A percentile compares a stretch with the other conserved stretches of the same genome.
phyloP scores from a whole-genome alignment of 1,140 invertebrate genomes.

The Caenorhabditis inopinata region DNA sequence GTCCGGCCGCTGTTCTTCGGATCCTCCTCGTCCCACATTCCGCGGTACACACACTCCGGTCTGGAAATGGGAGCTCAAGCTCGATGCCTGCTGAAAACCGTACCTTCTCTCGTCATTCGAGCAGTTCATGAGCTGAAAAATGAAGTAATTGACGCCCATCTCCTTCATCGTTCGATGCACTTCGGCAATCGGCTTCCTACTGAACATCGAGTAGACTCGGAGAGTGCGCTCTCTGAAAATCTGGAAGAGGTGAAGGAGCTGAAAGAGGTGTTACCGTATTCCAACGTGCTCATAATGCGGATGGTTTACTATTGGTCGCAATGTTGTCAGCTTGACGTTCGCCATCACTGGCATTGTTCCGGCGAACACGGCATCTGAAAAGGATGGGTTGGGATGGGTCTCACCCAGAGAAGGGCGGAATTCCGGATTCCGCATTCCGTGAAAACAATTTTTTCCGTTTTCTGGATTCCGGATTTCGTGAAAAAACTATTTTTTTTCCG shows the following conservation, averaged over 20 bases:
- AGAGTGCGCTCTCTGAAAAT: conserved; percentile 60
- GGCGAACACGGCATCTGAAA: conserved; percentile 75
- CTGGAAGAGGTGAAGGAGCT: neutral
- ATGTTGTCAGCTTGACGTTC: conserved; percentile 76
- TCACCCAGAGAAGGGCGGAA: too few species aligned
- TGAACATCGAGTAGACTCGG: conserved; percentile 65
- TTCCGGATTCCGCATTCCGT: too few species aligned
- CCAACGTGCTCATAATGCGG: conserved; percentile 79
- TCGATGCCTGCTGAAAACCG: neutral
- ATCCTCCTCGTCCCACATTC: conserved; percentile 64
- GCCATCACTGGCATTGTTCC: conserved; percentile 83
- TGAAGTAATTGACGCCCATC: conserved; percentile 59
- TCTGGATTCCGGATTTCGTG: too few species aligned
- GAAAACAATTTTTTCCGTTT: too few species aligned
- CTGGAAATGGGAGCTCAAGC: conserved; percentile 45
- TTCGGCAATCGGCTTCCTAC: conserved; percentile 52
- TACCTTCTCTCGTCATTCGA: conserved; percentile 17
- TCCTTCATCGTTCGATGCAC: conserved; percentile 56
- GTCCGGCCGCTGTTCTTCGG: conserved; percentile 46
- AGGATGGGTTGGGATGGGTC: too few species aligned
- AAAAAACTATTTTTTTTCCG: too few species aligned
- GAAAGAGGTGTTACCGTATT: conserved; percentile 75
- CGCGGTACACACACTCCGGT: conserved; percentile 56
- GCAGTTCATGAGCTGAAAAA: conserved; percentile 57
- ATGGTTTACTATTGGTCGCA: conserved; percentile 78